Conservation (phyloP, 2,113 vertebrate species). For the Pheucticus melanocephalus region DNA sequence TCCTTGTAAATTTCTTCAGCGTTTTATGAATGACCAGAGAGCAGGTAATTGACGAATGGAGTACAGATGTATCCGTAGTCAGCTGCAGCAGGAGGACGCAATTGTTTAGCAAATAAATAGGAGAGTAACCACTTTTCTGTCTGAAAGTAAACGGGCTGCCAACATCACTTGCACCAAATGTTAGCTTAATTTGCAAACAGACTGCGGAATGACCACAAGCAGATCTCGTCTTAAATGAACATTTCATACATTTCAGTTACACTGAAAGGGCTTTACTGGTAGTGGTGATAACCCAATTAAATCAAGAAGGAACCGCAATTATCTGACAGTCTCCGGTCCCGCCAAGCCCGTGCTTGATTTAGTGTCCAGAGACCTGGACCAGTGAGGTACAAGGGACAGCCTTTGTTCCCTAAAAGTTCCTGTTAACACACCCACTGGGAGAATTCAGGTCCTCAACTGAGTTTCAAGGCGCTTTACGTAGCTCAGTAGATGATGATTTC, state of each 20-base stretch:
- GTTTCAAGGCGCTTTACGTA: neutral
- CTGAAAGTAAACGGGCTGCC: neutral
- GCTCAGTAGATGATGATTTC: neutral
- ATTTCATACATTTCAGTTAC: fast-evolving
- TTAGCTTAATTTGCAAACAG: neutral
- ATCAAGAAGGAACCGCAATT: neutral
- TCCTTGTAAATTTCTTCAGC: neutral
- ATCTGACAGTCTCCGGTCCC: neutral
- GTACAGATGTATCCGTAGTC: fast-evolving
- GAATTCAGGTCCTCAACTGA: neutral
- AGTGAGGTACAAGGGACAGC: neutral
- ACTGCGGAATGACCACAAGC: neutral
- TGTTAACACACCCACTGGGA: neutral
- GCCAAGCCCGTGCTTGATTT: neutral
- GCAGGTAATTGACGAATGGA: fast-evolving
- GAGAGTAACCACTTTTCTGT: neutral
- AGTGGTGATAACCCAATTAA: fast-evolving
- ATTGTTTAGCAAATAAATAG: neutral
- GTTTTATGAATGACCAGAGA: neutral
- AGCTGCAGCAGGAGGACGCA: neutral
- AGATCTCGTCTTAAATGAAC: neutral
- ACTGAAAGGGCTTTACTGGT: neutral
- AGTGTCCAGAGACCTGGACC: neutral
- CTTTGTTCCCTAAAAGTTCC: neutral
- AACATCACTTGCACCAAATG: fast-evolving